phyloP scores from a whole-genome alignment of 2,888 invertebrate genomes.

The Pediacus dermestoides region DNA sequence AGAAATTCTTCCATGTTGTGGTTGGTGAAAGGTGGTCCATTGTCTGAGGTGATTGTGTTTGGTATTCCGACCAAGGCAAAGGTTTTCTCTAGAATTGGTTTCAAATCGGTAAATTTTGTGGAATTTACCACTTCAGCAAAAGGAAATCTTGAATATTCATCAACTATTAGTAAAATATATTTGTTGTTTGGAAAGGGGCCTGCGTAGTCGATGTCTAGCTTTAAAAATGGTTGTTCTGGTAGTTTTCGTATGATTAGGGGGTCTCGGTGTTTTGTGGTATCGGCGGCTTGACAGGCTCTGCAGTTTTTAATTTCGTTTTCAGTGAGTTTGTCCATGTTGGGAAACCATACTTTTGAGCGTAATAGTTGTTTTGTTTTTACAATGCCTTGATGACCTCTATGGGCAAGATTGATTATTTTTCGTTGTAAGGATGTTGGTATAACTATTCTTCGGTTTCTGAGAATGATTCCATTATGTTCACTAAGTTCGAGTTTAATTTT shows the following conservation, averaged over 20 bases:
- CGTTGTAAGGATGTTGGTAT: slow-evolving; percentile 9
- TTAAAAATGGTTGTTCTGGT: slow-evolving; percentile 12
- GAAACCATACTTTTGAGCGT: slow-evolving; percentile 21
- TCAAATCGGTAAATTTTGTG: slow-evolving; percentile 14
- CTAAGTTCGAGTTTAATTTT: slow-evolving; percentile 14
- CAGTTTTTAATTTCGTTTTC: slow-evolving; percentile 9
- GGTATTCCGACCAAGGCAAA: slow-evolving; percentile 15
- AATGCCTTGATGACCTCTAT: slow-evolving; percentile 16
- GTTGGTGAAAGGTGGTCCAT: slow-evolving; percentile 20
- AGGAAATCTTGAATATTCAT: slow-evolving; percentile 17
- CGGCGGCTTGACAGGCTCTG: slow-evolving; percentile 6
- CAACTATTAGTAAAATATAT: slow-evolving; percentile 14
- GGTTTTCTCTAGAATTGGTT: slow-evolving; percentile 12
- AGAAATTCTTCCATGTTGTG: slow-evolving; percentile 14
- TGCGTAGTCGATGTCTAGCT: slow-evolving; percentile 17
- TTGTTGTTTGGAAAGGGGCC: slow-evolving; percentile 16
- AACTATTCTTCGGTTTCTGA: slow-evolving; percentile 12
- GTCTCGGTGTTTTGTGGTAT: slow-evolving; percentile 1
- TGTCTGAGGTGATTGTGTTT: slow-evolving; percentile 15
- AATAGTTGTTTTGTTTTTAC: slow-evolving; percentile 16
- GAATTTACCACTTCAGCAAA: slow-evolving; percentile 12
- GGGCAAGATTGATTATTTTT: slow-evolving; percentile 15
- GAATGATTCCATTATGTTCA: slow-evolving; percentile 9
- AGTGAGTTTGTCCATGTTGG: slow-evolving; percentile 15
- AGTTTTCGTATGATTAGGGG: slow-evolving; percentile 1